Base-by-base conservation (phyloP, 35 echinoderm and acorn worm species). In the Stichopus chloronotus region DNA sequence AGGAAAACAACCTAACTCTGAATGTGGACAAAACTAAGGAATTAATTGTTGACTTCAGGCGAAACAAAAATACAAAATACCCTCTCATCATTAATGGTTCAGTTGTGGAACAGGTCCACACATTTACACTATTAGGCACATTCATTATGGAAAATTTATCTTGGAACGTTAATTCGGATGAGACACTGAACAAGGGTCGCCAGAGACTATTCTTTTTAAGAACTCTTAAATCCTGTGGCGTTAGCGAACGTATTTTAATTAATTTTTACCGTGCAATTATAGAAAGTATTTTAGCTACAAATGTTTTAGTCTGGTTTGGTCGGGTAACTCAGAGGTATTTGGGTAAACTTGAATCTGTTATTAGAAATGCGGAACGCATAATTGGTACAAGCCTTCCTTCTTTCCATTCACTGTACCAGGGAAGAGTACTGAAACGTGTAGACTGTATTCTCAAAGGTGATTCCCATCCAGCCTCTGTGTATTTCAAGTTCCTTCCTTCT, bases 401-500 rank as follows among this genome's bases (percentile, higher is more conserved):
- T 12, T 57, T 88, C 55, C 80, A 88, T 88, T 88, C 57, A 58
- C 59, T 88, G 55, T 59, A 88, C 17, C 85, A 88, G n/a, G 58
- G 63, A 14, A 12, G 57, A 58, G 58, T 58, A 63, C 79, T 88
- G 85, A 88, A 63, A 25, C 61, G 85, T 23, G 57, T 88, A 58
- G 13, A 25, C 20, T 59, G 58, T 63, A 88, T 88, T 59, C 13
- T 63, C 6, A 69, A 60, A 24, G 58, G 63, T 69, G 11, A 61
- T 88, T 88, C 85, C 25, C 60, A 69, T n/a, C 87, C 87, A 89
- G 87, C 87, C 7, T 53, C n/a, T 43, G 87, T 30, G 52, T 52
- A 89, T 89, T 89, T 71, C 57, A 72, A 72, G 43, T 89, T 89
- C 12, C 23, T 89, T 59, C 87, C 87, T 43, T 88, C 87, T 20